These are phyloP conservation scores for Drepana arcuata DNA, from an alignment of 1,140 invertebrate species.

Conservation along the genomic window DNA sequence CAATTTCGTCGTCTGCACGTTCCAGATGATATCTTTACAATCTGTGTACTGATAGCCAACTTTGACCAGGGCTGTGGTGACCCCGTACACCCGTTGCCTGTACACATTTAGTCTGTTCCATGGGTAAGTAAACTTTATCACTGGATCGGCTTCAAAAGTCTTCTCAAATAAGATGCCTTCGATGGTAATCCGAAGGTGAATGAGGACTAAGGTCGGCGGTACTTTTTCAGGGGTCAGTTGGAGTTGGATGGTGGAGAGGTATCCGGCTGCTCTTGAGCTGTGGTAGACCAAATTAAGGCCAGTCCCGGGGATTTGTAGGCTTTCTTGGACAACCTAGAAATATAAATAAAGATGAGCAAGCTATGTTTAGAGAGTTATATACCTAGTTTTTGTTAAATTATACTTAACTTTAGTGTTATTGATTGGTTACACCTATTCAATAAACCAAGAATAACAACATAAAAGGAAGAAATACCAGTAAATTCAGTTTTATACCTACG, in stretches of 20 bases:
- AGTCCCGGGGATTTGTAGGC: slow-evolving; percentile 92
- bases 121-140: slow-evolving; percentile 96
- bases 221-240: slow-evolving; percentile 91
- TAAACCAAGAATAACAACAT: too few species aligned
- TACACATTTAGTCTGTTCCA: slow-evolving; percentile 98
- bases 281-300: slow-evolving; percentile 95
- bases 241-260: slow-evolving; percentile 94
- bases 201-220: slow-evolving; percentile 84
- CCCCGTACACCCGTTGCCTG: slow-evolving; percentile 92
- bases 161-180: slow-evolving; percentile 95
- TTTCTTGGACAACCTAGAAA: slow-evolving; percentile 91
- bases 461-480: too few species aligned
- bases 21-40: slow-evolving; percentile 96
- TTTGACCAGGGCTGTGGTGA: slow-evolving; percentile 92
- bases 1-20: slow-evolving; percentile 93
- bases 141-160: slow-evolving; percentile 94
- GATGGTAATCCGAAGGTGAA: slow-evolving; percentile 93
- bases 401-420: too few species aligned
- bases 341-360: too few species aligned
- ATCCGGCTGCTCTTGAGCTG: slow-evolving; percentile 92
- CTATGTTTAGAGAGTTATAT: too few species aligned
- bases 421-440: too few species aligned
- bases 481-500: too few species aligned
- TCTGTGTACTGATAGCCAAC: slow-evolving; percentile 96
- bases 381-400: too few species aligned